Conservation (phyloP, 2,888 invertebrate genomes). For the Eupithecia vulgata region DNA sequence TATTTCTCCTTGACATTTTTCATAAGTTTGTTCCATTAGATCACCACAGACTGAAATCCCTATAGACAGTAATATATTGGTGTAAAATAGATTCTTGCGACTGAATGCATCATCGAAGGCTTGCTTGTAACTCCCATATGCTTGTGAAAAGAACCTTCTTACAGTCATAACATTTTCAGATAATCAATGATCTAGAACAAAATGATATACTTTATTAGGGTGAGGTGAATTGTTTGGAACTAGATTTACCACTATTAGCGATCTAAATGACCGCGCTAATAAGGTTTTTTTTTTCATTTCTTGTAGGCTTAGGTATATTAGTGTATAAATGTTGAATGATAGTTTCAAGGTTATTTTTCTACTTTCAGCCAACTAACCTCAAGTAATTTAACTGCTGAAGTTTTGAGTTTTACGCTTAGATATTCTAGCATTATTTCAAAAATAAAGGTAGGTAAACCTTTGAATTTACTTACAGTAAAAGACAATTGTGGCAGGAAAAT, state of each 20-base stretch:
- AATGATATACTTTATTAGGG: slow-evolving; percentile 42
- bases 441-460: not conserved
- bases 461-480: not conserved
- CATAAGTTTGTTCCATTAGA: slow-evolving; percentile 91
- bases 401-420: not conserved
- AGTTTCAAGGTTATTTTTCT: not conserved
- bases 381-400: not conserved
- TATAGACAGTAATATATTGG: slow-evolving; percentile 91
- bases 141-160: slow-evolving; percentile 62
- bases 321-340: not conserved
- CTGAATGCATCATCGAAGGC: slow-evolving; percentile 78
- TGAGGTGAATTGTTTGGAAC: slow-evolving; percentile 14
- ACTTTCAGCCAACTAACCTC: not conserved
- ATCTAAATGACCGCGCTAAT: not conserved
- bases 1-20: slow-evolving; percentile 84
- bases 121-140: slow-evolving; percentile 57
- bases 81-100: slow-evolving; percentile 88
- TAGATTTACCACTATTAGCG: not conserved
- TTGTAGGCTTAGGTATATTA: not conserved
- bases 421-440: not conserved
- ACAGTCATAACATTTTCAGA: slow-evolving; percentile 53
- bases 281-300: not conserved
- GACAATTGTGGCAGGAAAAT: not conserved
- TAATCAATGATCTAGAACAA: slow-evolving; percentile 61
- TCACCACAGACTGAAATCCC: slow-evolving; percentile 91